Conservation (phyloP, 2,888 invertebrate species). For the Synergus laeviventris region DNA sequence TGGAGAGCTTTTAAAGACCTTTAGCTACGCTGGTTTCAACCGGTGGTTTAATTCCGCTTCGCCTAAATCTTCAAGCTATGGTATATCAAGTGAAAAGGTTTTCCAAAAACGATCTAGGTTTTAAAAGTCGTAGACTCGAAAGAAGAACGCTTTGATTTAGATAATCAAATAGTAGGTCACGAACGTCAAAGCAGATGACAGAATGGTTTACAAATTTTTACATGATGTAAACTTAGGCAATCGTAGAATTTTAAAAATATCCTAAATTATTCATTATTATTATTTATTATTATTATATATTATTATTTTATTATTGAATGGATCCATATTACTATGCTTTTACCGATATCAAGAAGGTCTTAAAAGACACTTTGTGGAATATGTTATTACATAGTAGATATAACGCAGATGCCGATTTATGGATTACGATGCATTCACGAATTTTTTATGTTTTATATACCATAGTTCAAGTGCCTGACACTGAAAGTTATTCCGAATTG, state of each 20-base stretch:
- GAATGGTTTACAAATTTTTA: background rate
- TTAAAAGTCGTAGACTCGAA: background rate
- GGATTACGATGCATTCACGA: background rate
- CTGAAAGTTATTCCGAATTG: slow-evolving; percentile 12
- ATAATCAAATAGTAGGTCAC: background rate
- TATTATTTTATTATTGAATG: no score
- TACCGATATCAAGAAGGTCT: background rate
- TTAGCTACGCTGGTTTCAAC: slow-evolving; percentile 40
- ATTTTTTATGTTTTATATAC: slow-evolving; percentile 16
- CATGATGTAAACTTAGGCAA: background rate
- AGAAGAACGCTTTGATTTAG: background rate
- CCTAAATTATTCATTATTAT: background rate
- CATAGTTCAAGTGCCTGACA: background rate
- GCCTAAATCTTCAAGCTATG: slow-evolving; percentile 59
- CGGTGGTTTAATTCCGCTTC: slow-evolving; percentile 55
- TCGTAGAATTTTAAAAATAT: background rate
- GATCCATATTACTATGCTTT: no score
- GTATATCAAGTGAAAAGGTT: slow-evolving; percentile 56
- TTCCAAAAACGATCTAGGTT: background rate
- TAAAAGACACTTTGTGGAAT: slow-evolving; percentile 10
- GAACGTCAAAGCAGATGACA: background rate
- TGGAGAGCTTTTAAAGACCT: slow-evolving; percentile 60
- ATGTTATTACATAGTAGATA: background rate
- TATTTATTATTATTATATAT: no score
- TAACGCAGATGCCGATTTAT: slow-evolving; percentile 11